Evolutionary conservation across 2,888 invertebrate species (phyloP), one percentile per base, ranked within the genome.

Genomic region (Synergus itoensis): DNA sequence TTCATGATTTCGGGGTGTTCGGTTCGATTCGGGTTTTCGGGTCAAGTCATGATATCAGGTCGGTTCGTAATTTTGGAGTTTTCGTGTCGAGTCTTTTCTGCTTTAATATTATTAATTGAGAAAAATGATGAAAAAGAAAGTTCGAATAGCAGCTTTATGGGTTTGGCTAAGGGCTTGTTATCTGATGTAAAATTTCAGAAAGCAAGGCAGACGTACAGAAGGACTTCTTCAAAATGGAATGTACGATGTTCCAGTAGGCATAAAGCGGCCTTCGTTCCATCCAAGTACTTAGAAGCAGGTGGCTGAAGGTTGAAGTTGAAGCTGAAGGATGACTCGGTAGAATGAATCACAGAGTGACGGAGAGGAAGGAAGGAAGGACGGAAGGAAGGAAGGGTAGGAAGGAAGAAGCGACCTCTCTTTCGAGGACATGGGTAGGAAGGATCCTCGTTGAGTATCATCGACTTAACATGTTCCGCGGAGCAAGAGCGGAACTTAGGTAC

Each of bases 371-470:
- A 40, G 60, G 41, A 60, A 60, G 76, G 41, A 76, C 18, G 76
- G 60, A 62, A 18, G 75, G 75, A 57, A 7, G n/a, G 16, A 16
- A 41, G 41, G 36, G 41, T n/a, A 73, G 73, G 53, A 73, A 53
- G 73, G 73, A 53, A 73, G 53, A 53, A 48, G 53, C 45, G 48
- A 73, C 81, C 67, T 79, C 77, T 79, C 82, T 86, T 85, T 84
- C 83, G 81, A 85, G 85, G 84, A 86, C 85, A 87, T 86, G 83
- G 86, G 83, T 81, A 84, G 87, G 88, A 87, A 89, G 87, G 88
- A 88, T 86, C 87, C 85, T 86, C 84, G 86, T 89, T 85, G 86
- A 90, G 90, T 88, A 85, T 85, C 88, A 89, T 90, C 89, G 85
- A 89, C 88, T 89, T 89, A 88, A 88, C 88, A 89, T 83, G 87